These are phyloP conservation scores for Tetragnatha versicolor DNA, from an alignment of 1,140 invertebrate species.

Conservation along the genomic window DNA sequence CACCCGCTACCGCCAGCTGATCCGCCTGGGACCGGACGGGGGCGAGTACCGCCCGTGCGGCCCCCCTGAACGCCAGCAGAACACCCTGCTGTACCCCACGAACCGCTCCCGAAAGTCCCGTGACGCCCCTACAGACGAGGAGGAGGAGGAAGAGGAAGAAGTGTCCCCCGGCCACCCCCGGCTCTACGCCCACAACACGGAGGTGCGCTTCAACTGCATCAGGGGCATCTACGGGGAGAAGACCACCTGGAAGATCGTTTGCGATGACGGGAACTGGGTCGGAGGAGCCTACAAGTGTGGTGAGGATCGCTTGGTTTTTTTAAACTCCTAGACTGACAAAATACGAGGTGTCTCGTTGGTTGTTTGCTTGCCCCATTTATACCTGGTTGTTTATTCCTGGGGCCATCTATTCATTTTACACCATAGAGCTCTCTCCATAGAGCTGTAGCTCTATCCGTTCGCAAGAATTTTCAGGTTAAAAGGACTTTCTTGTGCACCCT, in stretches of 20 bases:
- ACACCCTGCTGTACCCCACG: constrained; percentile 70
- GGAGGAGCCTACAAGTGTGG: constrained; percentile 78
- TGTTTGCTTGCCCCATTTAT: too few relatives aligned
- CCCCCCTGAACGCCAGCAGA: constrained; percentile 73
- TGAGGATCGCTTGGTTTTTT: constrained; percentile 60
- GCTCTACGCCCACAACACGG: constrained; percentile 71
- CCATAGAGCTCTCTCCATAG: too few relatives aligned
- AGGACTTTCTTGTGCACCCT: too few relatives aligned
- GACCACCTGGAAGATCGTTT: constrained; percentile 82
- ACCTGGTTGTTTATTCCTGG: too few relatives aligned
- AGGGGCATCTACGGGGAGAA: constrained; percentile 76
- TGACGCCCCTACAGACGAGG: not conserved
- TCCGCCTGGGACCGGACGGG: constrained; percentile 67
- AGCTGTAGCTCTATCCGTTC: too few relatives aligned
- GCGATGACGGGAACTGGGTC: constrained; percentile 82
- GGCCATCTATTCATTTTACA: too few relatives aligned
- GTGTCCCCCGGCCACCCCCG: constrained; percentile 61
- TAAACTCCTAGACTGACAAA: too few relatives aligned
- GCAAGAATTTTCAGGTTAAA: too few relatives aligned
- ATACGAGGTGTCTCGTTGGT: too few relatives aligned
- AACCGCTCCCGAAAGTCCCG: not conserved
- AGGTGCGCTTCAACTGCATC: constrained; percentile 82
- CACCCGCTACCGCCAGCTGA: constrained; percentile 61
- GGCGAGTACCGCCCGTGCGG: constrained; percentile 67
- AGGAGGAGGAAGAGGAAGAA: not conserved